Evolutionary conservation across 2,113 vertebrate genomes (phyloP).

Genomic region (Colaptes auratus): DNA sequence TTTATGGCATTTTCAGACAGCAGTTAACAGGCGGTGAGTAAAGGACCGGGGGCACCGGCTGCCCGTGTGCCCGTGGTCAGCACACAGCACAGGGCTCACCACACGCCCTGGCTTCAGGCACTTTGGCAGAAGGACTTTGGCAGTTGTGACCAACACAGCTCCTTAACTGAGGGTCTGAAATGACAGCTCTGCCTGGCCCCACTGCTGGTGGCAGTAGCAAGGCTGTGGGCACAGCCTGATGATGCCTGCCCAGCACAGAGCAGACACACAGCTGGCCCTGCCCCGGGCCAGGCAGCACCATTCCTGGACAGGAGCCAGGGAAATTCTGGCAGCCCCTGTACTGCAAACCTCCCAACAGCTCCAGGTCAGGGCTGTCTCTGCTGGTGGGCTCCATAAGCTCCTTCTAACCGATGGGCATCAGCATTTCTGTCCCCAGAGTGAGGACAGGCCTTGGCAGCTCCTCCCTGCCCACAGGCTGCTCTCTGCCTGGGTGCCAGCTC

Average conservation of each 20-base stretch:
- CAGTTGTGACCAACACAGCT: background rate
- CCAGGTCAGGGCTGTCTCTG: fast-evolving
- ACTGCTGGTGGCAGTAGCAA: fast-evolving
- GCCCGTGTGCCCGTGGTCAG: background rate
- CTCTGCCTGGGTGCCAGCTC: background rate
- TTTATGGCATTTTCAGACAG: background rate
- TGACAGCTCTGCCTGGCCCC: background rate
- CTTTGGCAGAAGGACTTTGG: background rate
- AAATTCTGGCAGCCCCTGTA: background rate
- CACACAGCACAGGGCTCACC: background rate
- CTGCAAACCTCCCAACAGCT: background rate
- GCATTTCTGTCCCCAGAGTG: background rate
- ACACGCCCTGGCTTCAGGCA: fast-evolving
- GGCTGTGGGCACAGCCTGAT: background rate
- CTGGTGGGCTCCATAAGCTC: background rate
- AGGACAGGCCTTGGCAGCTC: background rate
- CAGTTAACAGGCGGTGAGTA: background rate
- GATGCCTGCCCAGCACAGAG: background rate
- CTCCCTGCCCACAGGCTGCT: background rate
- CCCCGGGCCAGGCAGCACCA: fast-evolving
- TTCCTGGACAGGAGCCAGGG: background rate
- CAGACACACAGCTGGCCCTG: background rate
- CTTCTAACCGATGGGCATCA: fast-evolving
- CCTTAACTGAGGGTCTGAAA: background rate
- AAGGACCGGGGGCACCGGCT: background rate